Conservation (phyloP, 2,888 invertebrate genomes). For the Linnaemya vulpina region DNA sequence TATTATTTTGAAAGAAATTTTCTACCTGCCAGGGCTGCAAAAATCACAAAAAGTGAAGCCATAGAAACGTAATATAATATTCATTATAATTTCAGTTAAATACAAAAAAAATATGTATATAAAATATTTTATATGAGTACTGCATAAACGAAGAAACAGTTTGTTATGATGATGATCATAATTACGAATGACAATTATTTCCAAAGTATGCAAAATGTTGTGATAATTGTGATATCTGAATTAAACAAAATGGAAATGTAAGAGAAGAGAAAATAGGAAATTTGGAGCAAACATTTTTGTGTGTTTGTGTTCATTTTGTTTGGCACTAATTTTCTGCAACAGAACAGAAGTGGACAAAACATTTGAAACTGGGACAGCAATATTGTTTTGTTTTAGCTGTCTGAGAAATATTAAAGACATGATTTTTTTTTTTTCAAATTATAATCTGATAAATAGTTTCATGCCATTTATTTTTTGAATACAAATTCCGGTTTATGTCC, state of each 20-base stretch:
- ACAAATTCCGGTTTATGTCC: too few species aligned
- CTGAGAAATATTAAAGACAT: too few species aligned
- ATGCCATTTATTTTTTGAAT: too few species aligned
- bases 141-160: background rate
- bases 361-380: background rate
- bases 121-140: conserved; percentile 21
- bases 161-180: conserved; percentile 33
- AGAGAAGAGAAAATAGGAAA: conserved; percentile 3
- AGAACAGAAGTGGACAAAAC: background rate
- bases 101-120: conserved; percentile 28
- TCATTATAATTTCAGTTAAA: conserved; percentile 31
- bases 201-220: conserved; percentile 5
- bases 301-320: conserved; percentile 27
- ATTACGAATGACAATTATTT: conserved; percentile 25
- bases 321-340: background rate
- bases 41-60: conserved; percentile 56
- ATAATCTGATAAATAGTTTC: too few species aligned
- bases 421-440: too few species aligned
- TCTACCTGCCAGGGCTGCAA: background rate
- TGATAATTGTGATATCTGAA: conserved; percentile 42
- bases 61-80: conserved; percentile 39
- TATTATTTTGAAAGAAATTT: conserved; percentile 21
- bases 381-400: too few species aligned
- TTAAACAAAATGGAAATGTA: conserved; percentile 42
- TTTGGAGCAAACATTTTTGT: conserved; percentile 50